phyloP scores from a whole-genome alignment of 1,140 invertebrate genomes.

The Macrotrachela quadricornifera region DNA sequence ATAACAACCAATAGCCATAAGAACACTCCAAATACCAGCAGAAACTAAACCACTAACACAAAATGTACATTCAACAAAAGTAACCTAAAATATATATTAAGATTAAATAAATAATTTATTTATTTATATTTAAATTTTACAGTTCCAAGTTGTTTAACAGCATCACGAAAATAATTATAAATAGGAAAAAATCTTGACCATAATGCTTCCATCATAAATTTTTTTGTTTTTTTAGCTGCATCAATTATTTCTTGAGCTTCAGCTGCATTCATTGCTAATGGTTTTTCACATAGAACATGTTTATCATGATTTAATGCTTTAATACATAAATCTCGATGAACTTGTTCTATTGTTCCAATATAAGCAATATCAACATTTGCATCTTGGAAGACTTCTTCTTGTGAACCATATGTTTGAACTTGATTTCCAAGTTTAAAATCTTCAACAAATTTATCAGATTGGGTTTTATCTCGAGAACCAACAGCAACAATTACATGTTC shows the following conservation, averaged over 20 bases:
- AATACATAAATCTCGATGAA: constrained; percentile 43
- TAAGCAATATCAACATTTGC: constrained; percentile 57
- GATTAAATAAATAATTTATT: no score
- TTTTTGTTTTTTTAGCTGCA: constrained; percentile 30
- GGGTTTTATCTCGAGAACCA: constrained; percentile 41
- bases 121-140: no score
- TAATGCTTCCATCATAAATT: constrained; percentile 59
- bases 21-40: background rate
- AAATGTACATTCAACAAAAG: constrained; percentile 30
- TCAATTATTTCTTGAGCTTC: constrained; percentile 18
- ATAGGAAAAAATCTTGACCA: constrained; percentile 60
- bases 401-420: constrained; percentile 45
- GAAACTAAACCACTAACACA: background rate
- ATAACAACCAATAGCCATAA: constrained; percentile 55
- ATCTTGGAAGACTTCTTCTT: constrained; percentile 50
- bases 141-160: constrained; percentile 34
- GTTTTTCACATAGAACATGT: constrained; percentile 62
- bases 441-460: constrained; percentile 49
- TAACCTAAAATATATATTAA: no score
- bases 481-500: constrained; percentile 52
- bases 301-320: constrained; percentile 51
- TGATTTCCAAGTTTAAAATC: constrained; percentile 37
- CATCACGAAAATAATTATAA: constrained; percentile 37
- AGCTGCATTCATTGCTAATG: constrained; percentile 47
- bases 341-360: constrained; percentile 45